These are phyloP conservation scores for Clivina fossor DNA, from an alignment of 2,888 invertebrate genomes.

Conservation along the genomic window DNA sequence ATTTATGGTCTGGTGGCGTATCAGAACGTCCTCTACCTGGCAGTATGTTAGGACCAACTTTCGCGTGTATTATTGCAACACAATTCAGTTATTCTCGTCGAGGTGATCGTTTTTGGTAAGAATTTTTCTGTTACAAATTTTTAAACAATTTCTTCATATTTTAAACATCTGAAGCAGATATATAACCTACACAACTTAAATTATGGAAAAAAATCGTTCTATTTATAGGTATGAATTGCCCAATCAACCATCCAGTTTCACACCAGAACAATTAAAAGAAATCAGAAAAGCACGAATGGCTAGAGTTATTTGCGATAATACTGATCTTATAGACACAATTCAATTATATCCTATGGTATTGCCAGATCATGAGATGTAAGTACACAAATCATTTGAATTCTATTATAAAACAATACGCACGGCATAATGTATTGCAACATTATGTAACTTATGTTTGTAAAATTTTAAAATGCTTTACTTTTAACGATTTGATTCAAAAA, in stretches of 20 bases:
- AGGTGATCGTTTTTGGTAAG: slow-evolving; percentile 89
- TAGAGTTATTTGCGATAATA: slow-evolving; percentile 87
- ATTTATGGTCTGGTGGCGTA: slow-evolving; percentile 93
- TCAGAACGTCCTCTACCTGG: slow-evolving; percentile 88
- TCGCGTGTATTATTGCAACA: slow-evolving; percentile 90
- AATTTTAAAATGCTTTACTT: too few relatives aligned
- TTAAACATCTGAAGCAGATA: not conserved
- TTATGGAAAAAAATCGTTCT: not conserved
- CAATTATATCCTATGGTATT: slow-evolving; percentile 91
- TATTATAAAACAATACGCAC: too few relatives aligned
- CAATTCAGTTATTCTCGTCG: slow-evolving; percentile 87
- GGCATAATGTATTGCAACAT: too few relatives aligned
- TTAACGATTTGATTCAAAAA: too few relatives aligned
- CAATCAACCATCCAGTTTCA: slow-evolving; percentile 89
- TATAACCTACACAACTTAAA: not conserved
- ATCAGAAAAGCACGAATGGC: slow-evolving; percentile 79
- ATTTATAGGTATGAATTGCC: slow-evolving; percentile 76
- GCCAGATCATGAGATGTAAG: slow-evolving; percentile 91
- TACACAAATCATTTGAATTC: too few relatives aligned
- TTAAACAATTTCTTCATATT: not conserved
- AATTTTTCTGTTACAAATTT: not conserved
- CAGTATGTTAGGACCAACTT: slow-evolving; percentile 91
- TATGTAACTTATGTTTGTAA: too few relatives aligned
- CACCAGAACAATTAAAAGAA: slow-evolving; percentile 81
- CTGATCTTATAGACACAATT: slow-evolving; percentile 86